These are phyloP conservation scores for Aleiodes leptofemur DNA, from an alignment of 2,888 invertebrate genomes.

Conservation along the genomic window DNA sequence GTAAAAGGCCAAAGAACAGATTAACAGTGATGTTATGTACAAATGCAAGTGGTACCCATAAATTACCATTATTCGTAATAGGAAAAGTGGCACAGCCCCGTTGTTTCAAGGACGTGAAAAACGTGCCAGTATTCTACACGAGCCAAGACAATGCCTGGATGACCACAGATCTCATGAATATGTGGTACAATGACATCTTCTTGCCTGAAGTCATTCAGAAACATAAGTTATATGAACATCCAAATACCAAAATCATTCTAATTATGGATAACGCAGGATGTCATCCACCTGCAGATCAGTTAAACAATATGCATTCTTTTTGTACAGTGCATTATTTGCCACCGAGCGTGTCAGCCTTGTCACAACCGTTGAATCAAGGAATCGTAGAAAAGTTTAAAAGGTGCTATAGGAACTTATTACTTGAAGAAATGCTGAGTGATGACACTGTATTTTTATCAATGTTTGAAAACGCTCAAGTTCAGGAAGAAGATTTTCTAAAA, in stretches of 20 bases:
- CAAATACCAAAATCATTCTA: conserved; percentile 36
- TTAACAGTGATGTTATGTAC: too few species aligned
- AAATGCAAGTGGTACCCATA: too few species aligned
- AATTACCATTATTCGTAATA: too few species aligned
- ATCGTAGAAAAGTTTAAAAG: conserved; percentile 38
- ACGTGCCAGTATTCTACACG: conserved; percentile 17
- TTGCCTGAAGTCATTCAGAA: conserved; percentile 24
- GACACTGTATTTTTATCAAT: too few species aligned
- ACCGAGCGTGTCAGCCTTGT: conserved; percentile 30
- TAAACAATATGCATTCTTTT: conserved; percentile 29
- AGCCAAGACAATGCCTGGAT: conserved; percentile 41
- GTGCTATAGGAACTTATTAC: conserved; percentile 25
- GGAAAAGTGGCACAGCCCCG: too few species aligned
- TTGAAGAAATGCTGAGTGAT: too few species aligned
- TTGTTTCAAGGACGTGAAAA: too few species aligned
- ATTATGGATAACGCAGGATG: conserved; percentile 46
- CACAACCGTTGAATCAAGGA: conserved; percentile 46
- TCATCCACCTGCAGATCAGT: conserved; percentile 38
- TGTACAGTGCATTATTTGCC: conserved; percentile 41
- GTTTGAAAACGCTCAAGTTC: too few species aligned
- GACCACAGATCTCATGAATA: conserved; percentile 21
- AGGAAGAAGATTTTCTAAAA: too few species aligned
- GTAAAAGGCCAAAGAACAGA: too few species aligned
- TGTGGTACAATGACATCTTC: conserved; percentile 36
- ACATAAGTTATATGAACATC: not conserved